Percentiles rank a stretch among this genome's conserved stretches.
These are phyloP conservation scores for Microctenopoma lineatum DNA, from an alignment of 2,797 vertebrate species.

Conservation along the genomic window DNA sequence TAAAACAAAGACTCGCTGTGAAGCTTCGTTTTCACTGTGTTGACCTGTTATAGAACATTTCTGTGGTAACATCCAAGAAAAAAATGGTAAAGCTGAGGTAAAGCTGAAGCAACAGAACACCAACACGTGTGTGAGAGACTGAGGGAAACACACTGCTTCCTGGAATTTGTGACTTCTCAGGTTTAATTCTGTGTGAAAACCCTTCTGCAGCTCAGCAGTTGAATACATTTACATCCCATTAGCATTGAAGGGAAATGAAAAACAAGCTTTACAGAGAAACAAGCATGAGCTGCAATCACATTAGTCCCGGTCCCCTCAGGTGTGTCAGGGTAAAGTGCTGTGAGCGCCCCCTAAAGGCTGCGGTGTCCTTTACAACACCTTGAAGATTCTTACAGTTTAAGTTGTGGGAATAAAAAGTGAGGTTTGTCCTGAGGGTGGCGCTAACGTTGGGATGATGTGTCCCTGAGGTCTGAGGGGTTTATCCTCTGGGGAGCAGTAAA, in stretches of 20 bases:
- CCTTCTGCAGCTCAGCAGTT: constrained; percentile 4
- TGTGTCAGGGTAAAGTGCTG: neutral
- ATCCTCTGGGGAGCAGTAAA: too few species aligned
- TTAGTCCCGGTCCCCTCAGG: neutral
- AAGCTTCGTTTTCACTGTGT: constrained; percentile 21
- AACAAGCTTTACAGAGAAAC: neutral
- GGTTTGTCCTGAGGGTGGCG: neutral
- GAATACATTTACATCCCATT: constrained; percentile 49
- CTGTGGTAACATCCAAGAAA: neutral
- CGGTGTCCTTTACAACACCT: too few species aligned
- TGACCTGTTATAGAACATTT: constrained; percentile 7
- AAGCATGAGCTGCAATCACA: constrained; percentile 2
- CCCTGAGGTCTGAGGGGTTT: too few species aligned
- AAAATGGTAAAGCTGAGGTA: neutral
- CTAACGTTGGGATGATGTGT: neutral
- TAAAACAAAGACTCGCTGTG: neutral
- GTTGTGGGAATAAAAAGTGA: neutral
- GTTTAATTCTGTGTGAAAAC: constrained; percentile 21
- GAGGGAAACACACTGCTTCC: neutral
- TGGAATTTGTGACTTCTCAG: constrained; percentile 13
- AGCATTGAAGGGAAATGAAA: neutral
- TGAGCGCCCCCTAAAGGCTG: neutral
- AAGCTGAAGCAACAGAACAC: neutral
- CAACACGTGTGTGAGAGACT: neutral
- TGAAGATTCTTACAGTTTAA: neutral